These are phyloP conservation scores for Meiosimyza platycephala DNA, from an alignment of 2,888 invertebrate genomes.

Conservation along the genomic window DNA sequence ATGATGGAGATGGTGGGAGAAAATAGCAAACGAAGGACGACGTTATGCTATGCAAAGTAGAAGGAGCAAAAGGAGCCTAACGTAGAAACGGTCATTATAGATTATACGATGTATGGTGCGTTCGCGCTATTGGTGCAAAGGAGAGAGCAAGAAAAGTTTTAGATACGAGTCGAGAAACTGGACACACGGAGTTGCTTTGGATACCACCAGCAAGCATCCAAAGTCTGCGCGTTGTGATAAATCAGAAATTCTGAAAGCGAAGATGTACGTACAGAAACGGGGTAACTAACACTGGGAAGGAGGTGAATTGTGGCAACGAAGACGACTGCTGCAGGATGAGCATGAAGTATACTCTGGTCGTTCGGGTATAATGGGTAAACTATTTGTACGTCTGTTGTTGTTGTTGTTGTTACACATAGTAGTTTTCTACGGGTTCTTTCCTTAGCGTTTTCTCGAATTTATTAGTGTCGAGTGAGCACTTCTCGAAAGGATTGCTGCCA, in stretches of 20 bases:
- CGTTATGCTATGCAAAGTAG: background rate
- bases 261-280: conserved; percentile 39
- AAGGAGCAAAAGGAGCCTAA: background rate
- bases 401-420: conserved; percentile 10
- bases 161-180: conserved; percentile 17
- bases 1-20: background rate
- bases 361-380: conserved; percentile 47
- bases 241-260: conserved; percentile 45
- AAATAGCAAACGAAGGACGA: background rate
- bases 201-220: conserved; percentile 27
- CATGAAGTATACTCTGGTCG: background rate
- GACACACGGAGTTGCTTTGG: conserved; percentile 31
- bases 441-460: conserved; percentile 44
- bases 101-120: conserved; percentile 10
- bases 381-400: conserved; percentile 30
- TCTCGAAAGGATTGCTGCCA: conserved; percentile 44
- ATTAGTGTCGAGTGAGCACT: conserved; percentile 43
- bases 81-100: conserved; percentile 26
- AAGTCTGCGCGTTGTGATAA: conserved; percentile 38
- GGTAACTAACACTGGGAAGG: background rate
- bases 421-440: conserved; percentile 38
- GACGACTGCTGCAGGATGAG: conserved; percentile 25
- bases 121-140: conserved; percentile 3
- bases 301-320: background rate
- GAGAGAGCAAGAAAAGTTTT: conserved; percentile 35